Evolutionary conservation across 1,140 invertebrate genomes (phyloP).

Genomic region (Stegodyphus dumicola): DNA sequence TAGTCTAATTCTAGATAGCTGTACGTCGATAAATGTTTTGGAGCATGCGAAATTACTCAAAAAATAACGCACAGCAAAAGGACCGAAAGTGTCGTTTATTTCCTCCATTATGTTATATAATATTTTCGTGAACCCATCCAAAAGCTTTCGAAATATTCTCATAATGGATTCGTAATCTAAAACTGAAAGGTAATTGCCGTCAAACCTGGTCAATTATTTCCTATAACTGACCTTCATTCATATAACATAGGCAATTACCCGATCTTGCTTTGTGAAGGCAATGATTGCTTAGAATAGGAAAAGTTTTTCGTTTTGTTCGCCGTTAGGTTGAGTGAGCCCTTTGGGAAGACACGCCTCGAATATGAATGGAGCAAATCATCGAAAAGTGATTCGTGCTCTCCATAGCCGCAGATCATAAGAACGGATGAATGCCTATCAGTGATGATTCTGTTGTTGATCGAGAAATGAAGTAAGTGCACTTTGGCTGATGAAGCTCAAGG

Average conservation of each 20-base stretch:
- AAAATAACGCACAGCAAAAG: conserved; percentile 17
- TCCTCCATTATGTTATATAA: conserved; percentile 24
- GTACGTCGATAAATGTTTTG: too few species aligned
- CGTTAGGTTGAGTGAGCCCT: conserved; percentile 31
- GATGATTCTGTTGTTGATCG: conserved; percentile 28
- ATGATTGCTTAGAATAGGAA: conserved; percentile 21
- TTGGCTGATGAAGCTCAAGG: conserved; percentile 34
- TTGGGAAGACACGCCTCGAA: conserved; percentile 39
- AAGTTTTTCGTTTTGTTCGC: conserved; percentile 1
- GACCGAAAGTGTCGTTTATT: conserved; percentile 35
- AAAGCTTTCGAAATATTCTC: conserved; percentile 12
- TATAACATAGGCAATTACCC: conserved; percentile 17
- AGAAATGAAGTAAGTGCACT: conserved; percentile 36
- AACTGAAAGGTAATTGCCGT: conserved; percentile 23
- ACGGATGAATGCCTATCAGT: conserved; percentile 38
- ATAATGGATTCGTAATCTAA: conserved; percentile 19
- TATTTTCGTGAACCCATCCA: not conserved
- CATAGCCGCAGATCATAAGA: conserved; percentile 40
- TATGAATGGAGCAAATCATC: conserved; percentile 36
- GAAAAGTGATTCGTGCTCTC: conserved; percentile 17
- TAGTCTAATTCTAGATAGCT: too few species aligned
- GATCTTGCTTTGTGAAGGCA: too few species aligned
- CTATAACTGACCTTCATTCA: not conserved
- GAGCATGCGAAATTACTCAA: too few species aligned
- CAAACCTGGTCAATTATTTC: conserved; percentile 4